Evolutionary conservation across 2,113 vertebrate species (phyloP), one percentile per base, ranked within the genome.

Genomic region (Stegastes partitus): DNA sequence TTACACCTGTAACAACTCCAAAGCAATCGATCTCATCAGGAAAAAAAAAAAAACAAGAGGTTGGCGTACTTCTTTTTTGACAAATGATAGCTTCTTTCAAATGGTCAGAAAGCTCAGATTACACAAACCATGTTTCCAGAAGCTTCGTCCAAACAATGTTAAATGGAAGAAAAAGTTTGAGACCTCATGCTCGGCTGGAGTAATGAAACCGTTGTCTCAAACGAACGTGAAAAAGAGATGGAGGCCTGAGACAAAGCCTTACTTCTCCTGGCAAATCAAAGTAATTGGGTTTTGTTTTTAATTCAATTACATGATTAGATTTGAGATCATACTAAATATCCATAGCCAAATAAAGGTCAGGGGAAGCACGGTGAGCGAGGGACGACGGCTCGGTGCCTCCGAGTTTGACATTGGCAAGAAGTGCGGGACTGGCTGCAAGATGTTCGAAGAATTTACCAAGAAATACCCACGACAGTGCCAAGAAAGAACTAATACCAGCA

Each of bases 271-370:
- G 22, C 51, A 21, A 81, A 81, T 87, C 81, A 84, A 88, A 83
- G 75, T 79, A 91, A 87, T 89, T 76, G 86, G 59, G 76, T 76
- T 84, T 72, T 28, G n/a, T n/a, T 63, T 74, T 39, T 92, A 92
- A 93, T 90, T 79, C 0, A 82, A 91, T 92, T 89, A 58, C 71
- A 49, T 91, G 71, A 94, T 93, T 93, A 58, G 66, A 93, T 94
- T 94, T 87, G 59, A 74, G 78, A 74, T 77, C 65, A 79, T 90
- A 75, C 74, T 80, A 81, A 71, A n/a, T 42, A 45, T 51, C 55
- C 49, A 1, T 83, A 70, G 85, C 84, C 83, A 86, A 49, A 70
- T 58, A 79, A 83, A 85, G 89, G 85, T 90, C 67, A 80, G 51
- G 59, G 56, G 72, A 28, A 59, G 34, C 23, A 39, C 64, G 31